Evolutionary conservation across 2,888 invertebrate species (phyloP), one percentile per base, ranked within the genome.

Genomic region (Copidosoma aretas): DNA sequence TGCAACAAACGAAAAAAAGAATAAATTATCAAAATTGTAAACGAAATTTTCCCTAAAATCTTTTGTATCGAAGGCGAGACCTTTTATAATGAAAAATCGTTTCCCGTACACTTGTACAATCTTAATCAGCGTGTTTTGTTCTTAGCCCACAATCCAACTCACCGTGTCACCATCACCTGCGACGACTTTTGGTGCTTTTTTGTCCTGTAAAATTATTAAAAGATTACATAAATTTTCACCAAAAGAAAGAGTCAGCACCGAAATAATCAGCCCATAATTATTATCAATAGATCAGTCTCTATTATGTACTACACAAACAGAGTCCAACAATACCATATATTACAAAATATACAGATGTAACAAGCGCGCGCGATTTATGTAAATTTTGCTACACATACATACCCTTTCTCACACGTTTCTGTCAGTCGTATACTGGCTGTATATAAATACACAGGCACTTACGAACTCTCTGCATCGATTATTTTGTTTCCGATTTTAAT

Each of bases 241-340:
- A 67, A 60, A 68, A 62, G 53, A 71, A 54, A 57, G 61, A 65
- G 60, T 59, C 67, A 73, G 53, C 67, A 63, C 70, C 43, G 67
- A 73, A 61, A 62, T 68, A 73, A 68, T 71, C 61, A 73, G 70
- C 70, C 65, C 58, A 22, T 67, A 70, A 58, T 46, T 54, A 58
- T 46, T 54, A 61, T 61, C 64, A 72, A 69, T 72, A 72, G 64
- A 62, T 67, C 43, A 52, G 59, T 61, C 60, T 66, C 63, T 68
- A 62, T 72, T 64, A 59, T 67, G 67, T 67, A 64, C 64, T 60
- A 67, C 67, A 69, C 69, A 49, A 64, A 64, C 69, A 69, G 67
- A 67, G 8, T 3, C 61, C 43, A 67, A 64, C 59, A 67, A 57
- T 61, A 41, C 60, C 41, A 64, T 51, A 71, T n/a, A n/a, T 57